Conservation (phyloP, 2,797 vertebrate species). For the Micropoecilia bifurca region DNA sequence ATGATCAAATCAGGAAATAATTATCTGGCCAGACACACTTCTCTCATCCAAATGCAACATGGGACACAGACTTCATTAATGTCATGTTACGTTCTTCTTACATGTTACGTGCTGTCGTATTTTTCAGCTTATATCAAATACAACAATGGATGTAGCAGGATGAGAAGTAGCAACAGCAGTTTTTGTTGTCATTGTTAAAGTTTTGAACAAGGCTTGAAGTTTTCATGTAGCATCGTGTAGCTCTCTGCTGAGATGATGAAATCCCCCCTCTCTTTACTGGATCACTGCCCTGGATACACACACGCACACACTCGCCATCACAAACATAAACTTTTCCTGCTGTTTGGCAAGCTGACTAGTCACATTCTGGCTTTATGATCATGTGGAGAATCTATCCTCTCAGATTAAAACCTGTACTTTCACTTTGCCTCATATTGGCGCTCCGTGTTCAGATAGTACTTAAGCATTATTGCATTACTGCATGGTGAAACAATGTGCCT, state of each 20-base stretch:
- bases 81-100: neutral
- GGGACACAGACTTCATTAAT: neutral
- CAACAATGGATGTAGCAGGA: neutral
- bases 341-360: slow-evolving; percentile 53
- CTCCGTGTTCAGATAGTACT: slow-evolving; percentile 17
- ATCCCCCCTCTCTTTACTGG: slow-evolving; percentile 28
- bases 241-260: slow-evolving; percentile 32
- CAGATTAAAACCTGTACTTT: slow-evolving; percentile 46
- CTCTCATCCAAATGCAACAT: too few species aligned
- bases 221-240: slow-evolving; percentile 20
- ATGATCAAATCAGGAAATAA: neutral
- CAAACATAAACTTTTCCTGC: slow-evolving; percentile 23
- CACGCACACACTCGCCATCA: neutral
- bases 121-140: neutral
- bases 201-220: slow-evolving; percentile 6
- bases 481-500: slow-evolving; percentile 35
- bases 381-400: slow-evolving; percentile 42
- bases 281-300: slow-evolving; percentile 41
- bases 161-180: neutral
- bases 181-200: neutral
- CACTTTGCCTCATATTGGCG: slow-evolving; percentile 21
- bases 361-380: slow-evolving; percentile 41
- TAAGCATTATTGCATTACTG: slow-evolving; percentile 44
- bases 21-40: too few species aligned
- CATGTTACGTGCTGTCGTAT: neutral